Evolutionary conservation across 2,888 invertebrate genomes (phyloP), one percentile per base, ranked within the genome.

Genomic region (Acholoe squamosa): DNA sequence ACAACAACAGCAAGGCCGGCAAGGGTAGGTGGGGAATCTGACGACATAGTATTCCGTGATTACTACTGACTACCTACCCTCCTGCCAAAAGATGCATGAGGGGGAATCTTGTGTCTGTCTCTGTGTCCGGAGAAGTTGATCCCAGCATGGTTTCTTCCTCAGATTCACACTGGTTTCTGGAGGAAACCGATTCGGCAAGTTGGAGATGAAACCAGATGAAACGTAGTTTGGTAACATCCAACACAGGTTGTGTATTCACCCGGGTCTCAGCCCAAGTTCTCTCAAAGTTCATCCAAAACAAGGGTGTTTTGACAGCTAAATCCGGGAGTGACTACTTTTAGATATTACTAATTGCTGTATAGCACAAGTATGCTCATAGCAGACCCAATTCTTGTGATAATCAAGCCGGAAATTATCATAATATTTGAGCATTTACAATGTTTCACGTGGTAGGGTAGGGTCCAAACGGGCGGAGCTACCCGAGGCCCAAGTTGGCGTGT

Each of bases 71-170:
- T 80, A 80, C 80, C 33, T 80, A 80, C 80, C 80, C 80, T 80
- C 80, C 80, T 33, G 80, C 80, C 34, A 80, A 80, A 22, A 80
- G 80, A 80, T 80, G 80, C 80, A 80, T 80, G 33, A 80, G 43
- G 80, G 34, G 80, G 43, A 80, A 80, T 22, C 80, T 80, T 34
- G 3, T 80, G 80, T 80, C 80, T 22, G 80, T 19, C 19, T 80
- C 80, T 34, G 80, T 34, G 43, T 80, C 71, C 19, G 71, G 25
- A 14, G 71, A 80, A 14, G 34, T 22, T 3, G 33, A 16, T 16
- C 16, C 43, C 80, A 80, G 80, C 80, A 80, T 80, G 34, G 1
- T 43, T 80, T 43, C 80, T 14, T 22, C 76, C 1, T 19, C 61
- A 61, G 61, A 61, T 61, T 61, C 7, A 19, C 12, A 19, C 5